Conservation (phyloP, 2,113 vertebrate species). For the Columba janthina region DNA sequence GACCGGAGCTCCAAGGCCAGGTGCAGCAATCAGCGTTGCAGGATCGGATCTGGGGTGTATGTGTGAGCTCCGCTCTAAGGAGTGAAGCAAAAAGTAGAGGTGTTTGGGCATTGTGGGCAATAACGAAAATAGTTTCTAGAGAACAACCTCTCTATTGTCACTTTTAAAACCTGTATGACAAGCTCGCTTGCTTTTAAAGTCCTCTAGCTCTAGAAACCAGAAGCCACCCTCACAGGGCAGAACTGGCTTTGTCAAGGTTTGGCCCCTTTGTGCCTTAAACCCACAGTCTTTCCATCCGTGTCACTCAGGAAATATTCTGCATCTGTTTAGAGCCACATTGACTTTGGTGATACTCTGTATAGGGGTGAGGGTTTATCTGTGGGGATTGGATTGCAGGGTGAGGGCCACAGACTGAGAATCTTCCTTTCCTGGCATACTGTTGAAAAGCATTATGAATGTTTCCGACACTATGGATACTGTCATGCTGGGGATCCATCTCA, state of each 20-base stretch:
- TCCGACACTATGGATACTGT: neutral
- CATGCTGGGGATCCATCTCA: neutral
- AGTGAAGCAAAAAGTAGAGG: neutral
- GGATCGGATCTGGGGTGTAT: neutral
- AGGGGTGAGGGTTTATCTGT: neutral
- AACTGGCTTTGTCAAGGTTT: neutral
- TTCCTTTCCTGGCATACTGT: neutral
- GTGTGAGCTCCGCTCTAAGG: neutral
- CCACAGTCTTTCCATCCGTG: neutral
- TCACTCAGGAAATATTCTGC: neutral
- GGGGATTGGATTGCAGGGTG: neutral
- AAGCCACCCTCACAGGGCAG: neutral
- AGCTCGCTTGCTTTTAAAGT: neutral
- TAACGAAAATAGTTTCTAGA: neutral
- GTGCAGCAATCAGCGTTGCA: neutral
- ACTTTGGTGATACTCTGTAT: neutral
- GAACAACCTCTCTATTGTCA: neutral
- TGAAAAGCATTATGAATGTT: slow-evolving; percentile 7
- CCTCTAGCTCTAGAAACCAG: neutral
- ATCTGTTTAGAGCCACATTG: neutral
- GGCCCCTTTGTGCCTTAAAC: neutral
- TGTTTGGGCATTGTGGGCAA: neutral
- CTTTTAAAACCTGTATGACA: neutral
- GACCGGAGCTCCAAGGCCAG: neutral
- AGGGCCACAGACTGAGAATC: neutral